A percentile compares a stretch with the other conserved stretches of the same genome.
These are phyloP conservation scores for Himalopsyche phryganea DNA, from an alignment of 1,140 invertebrate genomes.

Conservation along the genomic window DNA sequence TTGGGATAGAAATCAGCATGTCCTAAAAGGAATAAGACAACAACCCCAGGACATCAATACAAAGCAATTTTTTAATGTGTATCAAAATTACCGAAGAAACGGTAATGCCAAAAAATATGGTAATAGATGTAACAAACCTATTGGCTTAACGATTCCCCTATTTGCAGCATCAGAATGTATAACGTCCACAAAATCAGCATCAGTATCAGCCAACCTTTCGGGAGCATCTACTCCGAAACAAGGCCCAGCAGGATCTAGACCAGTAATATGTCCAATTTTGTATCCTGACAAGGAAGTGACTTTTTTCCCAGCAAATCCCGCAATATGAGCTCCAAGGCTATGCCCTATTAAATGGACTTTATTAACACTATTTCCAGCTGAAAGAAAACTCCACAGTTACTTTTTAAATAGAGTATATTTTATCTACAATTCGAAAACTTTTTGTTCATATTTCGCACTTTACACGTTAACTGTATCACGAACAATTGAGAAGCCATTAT, in stretches of 20 bases:
- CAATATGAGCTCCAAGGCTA: constrained; percentile 79
- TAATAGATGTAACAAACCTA: background rate
- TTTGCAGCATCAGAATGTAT: constrained; percentile 63
- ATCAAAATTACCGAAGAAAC: constrained; percentile 45
- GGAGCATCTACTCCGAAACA: constrained; percentile 56
- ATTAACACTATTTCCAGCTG: constrained; percentile 41
- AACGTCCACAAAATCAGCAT: constrained; percentile 69
- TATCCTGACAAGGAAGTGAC: constrained; percentile 39
- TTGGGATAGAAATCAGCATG: too few species aligned
- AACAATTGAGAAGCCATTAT: too few species aligned
- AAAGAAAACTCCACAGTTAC: background rate
- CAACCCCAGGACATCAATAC: too few species aligned
- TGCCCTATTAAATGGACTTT: constrained; percentile 76
- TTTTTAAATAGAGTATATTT: too few species aligned
- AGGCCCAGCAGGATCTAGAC: constrained; percentile 69
- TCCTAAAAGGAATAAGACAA: too few species aligned
- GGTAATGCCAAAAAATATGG: constrained; percentile 24
- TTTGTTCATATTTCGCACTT: constrained; percentile 12
- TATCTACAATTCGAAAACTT: too few species aligned
- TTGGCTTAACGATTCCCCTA: background rate
- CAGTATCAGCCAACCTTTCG: constrained; percentile 57
- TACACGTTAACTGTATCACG: too few species aligned
- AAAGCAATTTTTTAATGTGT: constrained; percentile 45
- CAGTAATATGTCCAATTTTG: constrained; percentile 59
- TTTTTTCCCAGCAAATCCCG: constrained; percentile 66